A percentile compares a stretch with the other conserved stretches of the same genome.
phyloP scores from a whole-genome alignment of 2,888 invertebrate species.

The Ischnus inquisitorius region DNA sequence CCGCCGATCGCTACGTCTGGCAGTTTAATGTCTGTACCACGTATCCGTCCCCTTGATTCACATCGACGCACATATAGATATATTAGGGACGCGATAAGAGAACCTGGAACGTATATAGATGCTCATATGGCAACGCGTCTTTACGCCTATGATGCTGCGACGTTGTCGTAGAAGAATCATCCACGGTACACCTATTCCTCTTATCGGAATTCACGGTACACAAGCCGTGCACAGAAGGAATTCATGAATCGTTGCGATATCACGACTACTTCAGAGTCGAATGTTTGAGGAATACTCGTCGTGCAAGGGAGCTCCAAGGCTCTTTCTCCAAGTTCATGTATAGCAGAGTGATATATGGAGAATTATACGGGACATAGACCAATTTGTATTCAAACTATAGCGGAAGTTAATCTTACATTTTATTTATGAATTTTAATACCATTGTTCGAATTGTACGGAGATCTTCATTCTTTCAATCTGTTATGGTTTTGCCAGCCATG shows the following conservation, averaged over 20 bases:
- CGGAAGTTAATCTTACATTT: not conserved
- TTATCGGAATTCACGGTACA: too few species aligned
- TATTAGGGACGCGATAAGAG: not conserved
- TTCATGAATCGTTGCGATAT: too few species aligned
- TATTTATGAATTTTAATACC: not conserved
- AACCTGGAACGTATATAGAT: not conserved
- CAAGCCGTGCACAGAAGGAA: too few species aligned
- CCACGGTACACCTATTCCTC: too few species aligned
- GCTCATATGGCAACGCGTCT: not conserved
- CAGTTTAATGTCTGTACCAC: constrained; percentile 81
- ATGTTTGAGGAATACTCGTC: too few species aligned
- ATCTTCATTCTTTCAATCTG: not conserved
- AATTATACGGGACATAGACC: too few species aligned
- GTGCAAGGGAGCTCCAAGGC: too few species aligned
- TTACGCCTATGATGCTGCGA: not conserved
- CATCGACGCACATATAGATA: constrained; percentile 29
- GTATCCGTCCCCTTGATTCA: constrained; percentile 79
- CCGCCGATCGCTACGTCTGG: constrained; percentile 67
- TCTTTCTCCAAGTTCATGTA: too few species aligned
- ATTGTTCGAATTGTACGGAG: not conserved
- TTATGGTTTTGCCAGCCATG: not conserved
- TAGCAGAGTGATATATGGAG: too few species aligned
- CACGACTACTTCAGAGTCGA: too few species aligned
- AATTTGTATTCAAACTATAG: too few species aligned
- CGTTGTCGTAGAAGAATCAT: not conserved